phyloP scores from a whole-genome alignment of 2,797 vertebrate genomes.

The Sylvia borin region DNA sequence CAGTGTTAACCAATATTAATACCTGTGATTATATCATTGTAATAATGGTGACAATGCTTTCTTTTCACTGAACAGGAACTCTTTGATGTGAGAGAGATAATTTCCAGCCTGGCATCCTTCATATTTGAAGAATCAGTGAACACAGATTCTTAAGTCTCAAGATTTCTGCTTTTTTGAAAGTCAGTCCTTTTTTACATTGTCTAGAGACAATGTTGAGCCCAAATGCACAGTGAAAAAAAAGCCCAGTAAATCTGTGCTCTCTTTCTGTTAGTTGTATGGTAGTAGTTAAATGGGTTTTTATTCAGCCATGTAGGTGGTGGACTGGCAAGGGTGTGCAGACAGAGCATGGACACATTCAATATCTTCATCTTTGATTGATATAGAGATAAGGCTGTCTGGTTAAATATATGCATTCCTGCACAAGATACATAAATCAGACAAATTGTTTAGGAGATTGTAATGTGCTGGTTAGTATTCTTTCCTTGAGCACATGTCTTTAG shows the following conservation, averaged over 20 bases:
- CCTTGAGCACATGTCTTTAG: not conserved
- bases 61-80: not conserved
- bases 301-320: not conserved
- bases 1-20: not conserved
- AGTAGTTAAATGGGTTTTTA: not conserved
- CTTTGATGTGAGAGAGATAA: too few species aligned
- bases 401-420: not conserved
- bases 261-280: not conserved
- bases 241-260: not conserved
- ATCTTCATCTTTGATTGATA: not conserved
- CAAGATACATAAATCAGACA: not conserved
- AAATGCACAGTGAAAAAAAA: not conserved
- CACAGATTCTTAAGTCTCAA: not conserved
- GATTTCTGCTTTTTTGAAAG: not conserved
- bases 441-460: not conserved
- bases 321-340: not conserved
- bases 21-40: not conserved
- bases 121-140: not conserved
- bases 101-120: not conserved
- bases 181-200: not conserved
- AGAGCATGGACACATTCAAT: not conserved
- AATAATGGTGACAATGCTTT: fast-evolving
- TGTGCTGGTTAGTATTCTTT: not conserved
- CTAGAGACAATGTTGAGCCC: not conserved
- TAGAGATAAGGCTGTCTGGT: not conserved